A percentile compares a stretch with the other conserved stretches of the same genome.
Evolutionary conservation across 2,113 vertebrate species (phyloP).

Genomic region (Meleagris gallopavo): DNA sequence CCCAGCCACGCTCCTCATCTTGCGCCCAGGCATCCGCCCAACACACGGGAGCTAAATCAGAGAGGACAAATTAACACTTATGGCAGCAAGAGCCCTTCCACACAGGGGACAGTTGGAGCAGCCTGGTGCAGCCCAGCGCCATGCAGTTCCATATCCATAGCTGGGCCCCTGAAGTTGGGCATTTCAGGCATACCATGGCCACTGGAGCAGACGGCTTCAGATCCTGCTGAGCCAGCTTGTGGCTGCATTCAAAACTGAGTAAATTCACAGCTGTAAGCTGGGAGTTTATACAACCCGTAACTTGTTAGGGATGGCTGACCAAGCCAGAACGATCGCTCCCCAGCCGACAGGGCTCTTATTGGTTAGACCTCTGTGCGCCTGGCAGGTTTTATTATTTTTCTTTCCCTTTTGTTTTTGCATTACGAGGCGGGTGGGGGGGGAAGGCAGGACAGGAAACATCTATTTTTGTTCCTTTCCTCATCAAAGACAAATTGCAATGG

Average conservation of each 20-base stretch:
- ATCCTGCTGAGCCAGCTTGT: constrained; percentile 78
- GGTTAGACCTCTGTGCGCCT: constrained; percentile 20
- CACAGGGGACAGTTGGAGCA: not conserved
- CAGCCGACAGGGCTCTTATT: constrained; percentile 13
- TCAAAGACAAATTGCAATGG: constrained; percentile 40
- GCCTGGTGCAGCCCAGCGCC: fast-evolving
- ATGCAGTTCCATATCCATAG: not conserved
- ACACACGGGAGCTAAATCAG: not conserved
- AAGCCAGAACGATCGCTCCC: constrained; percentile 63
- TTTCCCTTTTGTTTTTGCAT: constrained; percentile 23
- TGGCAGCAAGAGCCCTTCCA: not conserved
- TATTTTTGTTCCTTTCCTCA: constrained; percentile 36
- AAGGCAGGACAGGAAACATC: not conserved
- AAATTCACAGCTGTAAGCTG: constrained; percentile 70
- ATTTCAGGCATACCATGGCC: constrained; percentile 30
- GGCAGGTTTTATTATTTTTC: constrained; percentile 25
- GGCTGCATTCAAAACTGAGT: constrained; percentile 73
- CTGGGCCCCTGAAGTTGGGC: constrained; percentile 22
- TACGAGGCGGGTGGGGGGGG: not conserved
- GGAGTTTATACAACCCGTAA: constrained; percentile 77
- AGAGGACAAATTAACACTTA: not conserved
- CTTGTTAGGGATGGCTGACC: constrained; percentile 72
- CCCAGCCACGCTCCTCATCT: not conserved
- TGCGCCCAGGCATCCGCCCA: not conserved
- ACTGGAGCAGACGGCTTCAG: constrained; percentile 67